A percentile compares a stretch with the other conserved stretches of the same genome.
phyloP scores from a whole-genome alignment of 2,888 invertebrate genomes.

The Microctonus aethiopoides region DNA sequence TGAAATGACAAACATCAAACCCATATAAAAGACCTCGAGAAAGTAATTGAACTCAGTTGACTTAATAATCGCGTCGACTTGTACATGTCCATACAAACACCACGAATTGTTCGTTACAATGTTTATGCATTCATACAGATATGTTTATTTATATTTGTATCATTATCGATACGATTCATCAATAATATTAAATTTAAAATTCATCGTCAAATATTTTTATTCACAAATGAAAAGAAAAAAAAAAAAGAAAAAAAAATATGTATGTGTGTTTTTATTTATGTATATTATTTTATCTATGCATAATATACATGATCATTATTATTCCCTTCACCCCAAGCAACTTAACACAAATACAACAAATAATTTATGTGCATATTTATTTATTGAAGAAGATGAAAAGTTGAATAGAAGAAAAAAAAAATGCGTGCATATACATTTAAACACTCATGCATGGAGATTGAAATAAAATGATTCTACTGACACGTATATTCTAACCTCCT shows the following conservation, averaged over 20 bases:
- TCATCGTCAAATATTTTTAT: neutral
- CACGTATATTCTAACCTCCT: constrained; percentile 50
- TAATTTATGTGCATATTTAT: constrained; percentile 18
- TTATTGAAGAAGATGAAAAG: constrained; percentile 13
- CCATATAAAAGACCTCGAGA: constrained; percentile 34
- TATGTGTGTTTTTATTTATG: too few species aligned
- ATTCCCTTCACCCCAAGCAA: neutral
- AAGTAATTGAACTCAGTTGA: constrained; percentile 57
- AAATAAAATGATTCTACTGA: constrained; percentile 11
- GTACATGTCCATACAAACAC: constrained; percentile 33
- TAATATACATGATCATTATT: neutral
- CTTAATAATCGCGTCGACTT: constrained; percentile 51
- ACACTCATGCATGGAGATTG: neutral
- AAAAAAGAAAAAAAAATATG: neutral
- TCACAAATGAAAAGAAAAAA: neutral
- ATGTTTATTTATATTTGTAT: neutral
- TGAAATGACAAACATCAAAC: constrained; percentile 4
- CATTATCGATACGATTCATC: neutral
- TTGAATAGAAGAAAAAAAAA: constrained; percentile 8
- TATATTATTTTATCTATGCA: neutral
- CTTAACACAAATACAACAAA: neutral
- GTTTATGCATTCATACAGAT: constrained; percentile 28
- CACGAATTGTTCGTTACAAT: constrained; percentile 14
- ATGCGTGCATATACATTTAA: neutral
- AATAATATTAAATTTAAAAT: neutral